Evolutionary conservation across 2,113 vertebrate species (phyloP).

Genomic region (Micromys minutus): DNA sequence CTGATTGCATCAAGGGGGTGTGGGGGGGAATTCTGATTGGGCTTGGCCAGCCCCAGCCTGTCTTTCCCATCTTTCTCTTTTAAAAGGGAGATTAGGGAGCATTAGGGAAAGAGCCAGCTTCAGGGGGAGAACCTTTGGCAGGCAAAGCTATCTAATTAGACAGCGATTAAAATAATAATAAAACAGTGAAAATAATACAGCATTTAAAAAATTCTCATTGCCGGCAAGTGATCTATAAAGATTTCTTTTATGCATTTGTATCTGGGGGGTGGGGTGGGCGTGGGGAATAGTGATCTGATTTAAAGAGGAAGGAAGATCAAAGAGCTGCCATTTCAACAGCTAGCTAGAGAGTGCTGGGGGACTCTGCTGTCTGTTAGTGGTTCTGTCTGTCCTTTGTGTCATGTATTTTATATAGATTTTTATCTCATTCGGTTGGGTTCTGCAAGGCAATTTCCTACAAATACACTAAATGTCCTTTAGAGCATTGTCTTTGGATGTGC

Average conservation of each 20-base stretch:
- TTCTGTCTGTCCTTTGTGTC: too few species aligned
- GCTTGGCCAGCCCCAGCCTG: neutral
- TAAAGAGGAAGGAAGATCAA: neutral
- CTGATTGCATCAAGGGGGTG: constrained; percentile 18
- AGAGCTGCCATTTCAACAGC: neutral
- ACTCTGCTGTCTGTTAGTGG: neutral
- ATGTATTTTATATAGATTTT: neutral
- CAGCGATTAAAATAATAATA: neutral
- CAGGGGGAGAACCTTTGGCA: constrained; percentile 53
- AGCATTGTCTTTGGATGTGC: neutral
- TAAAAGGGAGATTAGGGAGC: constrained; percentile 61
- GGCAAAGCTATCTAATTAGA: constrained; percentile 49
- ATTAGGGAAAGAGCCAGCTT: constrained; percentile 49
- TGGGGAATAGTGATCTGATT: neutral
- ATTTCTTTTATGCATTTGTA: constrained; percentile 1
- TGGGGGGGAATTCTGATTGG: neutral
- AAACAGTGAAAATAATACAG: constrained; percentile 55
- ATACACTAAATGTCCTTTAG: neutral
- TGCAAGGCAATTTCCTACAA: too few species aligned
- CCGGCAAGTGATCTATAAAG: neutral
- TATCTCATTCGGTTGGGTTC: neutral
- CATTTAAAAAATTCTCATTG: constrained; percentile 40
- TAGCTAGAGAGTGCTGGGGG: neutral
- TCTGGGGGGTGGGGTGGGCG: neutral
- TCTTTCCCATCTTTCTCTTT: constrained; percentile 36